Base-by-base conservation (phyloP, 2,888 invertebrate genomes). In the Ormyrus pomaceus region DNA sequence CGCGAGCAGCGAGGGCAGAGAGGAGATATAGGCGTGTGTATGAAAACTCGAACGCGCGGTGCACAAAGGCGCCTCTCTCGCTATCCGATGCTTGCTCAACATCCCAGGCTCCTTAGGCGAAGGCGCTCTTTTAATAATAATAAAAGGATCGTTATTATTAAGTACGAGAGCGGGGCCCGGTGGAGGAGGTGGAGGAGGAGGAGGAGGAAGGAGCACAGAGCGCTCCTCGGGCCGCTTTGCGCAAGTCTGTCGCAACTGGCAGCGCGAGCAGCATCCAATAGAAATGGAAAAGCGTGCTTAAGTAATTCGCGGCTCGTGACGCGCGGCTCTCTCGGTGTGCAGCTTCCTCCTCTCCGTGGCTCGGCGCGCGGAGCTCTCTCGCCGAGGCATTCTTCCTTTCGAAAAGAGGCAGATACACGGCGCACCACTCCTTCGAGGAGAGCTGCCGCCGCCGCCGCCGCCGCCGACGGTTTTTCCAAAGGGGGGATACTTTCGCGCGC, bases 111-210 rank as follows among this genome's bases (percentile, higher is more conserved):
- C 66, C 19, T n/a, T 19, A 19, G 19, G 19, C 19, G 19, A 19
- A 19, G 19, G 19, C 19, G 19, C 13, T 61, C n/a, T 56, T 56
- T 50, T 70, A 69, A 76, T 70, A 70, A 69, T 76, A 70, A 68
- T 75, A 70, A 77, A 59, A 72, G 66, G 71, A 65, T 66, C 66
- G 65, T 58, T 71, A 59, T 71, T 77, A 77, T 71, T 11, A n/a
- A 66, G 58, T 19, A 19, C 19, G 13, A 48, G 62, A 8, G 65
- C 48, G 10, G 34, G 48, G 19, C 19, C 19, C 19, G 19, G 19
- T 2, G 19, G 19, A 19, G 19, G 19, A 19, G 19, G 19, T 0
- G 19, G 19, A 19, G 19, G 19, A 19, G 19, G 19, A 19, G 19
- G 19, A 19, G 19, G 19, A 19, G 19, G 19, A 19, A 19, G 19